Evolutionary conservation across 2,113 vertebrate species (phyloP).

Genomic region (Ardeotis arabs): DNA sequence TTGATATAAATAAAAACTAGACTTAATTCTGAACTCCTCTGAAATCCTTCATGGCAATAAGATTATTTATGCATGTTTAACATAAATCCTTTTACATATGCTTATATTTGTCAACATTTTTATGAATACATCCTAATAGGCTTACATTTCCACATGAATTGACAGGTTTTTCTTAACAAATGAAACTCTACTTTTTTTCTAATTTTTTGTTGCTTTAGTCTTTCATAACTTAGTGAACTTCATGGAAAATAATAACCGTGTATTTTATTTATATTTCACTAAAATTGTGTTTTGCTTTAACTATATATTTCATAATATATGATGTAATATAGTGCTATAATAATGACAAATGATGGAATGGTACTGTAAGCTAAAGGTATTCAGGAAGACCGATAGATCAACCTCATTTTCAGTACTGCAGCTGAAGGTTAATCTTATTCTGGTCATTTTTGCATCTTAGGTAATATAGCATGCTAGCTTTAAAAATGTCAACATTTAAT

Average conservation of each 20-base stretch:
- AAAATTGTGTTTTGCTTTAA: not conserved
- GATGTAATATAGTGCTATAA: not conserved
- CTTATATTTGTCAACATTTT: not conserved
- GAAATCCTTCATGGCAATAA: not conserved
- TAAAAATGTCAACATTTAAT: not conserved
- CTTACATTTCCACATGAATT: not conserved
- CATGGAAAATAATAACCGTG: not conserved
- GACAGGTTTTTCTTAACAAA: not conserved
- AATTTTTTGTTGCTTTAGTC: not conserved
- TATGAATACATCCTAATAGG: not conserved
- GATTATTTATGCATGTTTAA: not conserved
- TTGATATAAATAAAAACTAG: not conserved
- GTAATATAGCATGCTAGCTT: not conserved
- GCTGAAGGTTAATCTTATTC: not conserved
- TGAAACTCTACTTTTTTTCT: not conserved
- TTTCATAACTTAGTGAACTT: not conserved
- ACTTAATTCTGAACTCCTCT: not conserved
- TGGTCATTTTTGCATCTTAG: not conserved
- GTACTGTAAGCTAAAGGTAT: not conserved
- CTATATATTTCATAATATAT: not conserved
- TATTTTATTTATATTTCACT: not conserved
- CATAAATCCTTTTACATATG: not conserved
- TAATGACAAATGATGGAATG: not conserved
- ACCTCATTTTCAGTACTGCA: not conserved
- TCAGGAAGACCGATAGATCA: not conserved